Percentiles rank a stretch among this genome's conserved stretches.
Conservation (phyloP, 2,888 invertebrate genomes). For the Luperina nickerlii region DNA sequence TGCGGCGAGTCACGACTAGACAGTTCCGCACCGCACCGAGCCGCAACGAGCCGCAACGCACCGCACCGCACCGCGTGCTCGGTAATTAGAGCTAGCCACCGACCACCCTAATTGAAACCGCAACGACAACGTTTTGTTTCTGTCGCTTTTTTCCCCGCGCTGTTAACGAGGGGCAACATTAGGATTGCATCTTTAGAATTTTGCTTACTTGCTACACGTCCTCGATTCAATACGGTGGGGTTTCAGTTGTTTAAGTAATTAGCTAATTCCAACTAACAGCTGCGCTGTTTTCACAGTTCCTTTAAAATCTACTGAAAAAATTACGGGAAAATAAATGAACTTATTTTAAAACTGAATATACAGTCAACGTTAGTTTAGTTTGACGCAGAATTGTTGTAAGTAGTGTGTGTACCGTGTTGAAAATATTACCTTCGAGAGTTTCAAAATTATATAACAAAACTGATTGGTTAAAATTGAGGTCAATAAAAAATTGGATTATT, state of each 20-base stretch:
- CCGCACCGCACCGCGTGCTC: constrained; percentile 48
- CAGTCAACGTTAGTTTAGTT: background rate
- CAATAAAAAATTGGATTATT: background rate
- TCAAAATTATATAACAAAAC: background rate
- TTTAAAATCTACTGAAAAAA: constrained; percentile 18
- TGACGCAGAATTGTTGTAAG: background rate
- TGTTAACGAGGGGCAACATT: constrained; percentile 77
- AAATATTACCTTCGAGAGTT: background rate
- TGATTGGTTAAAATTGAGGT: background rate
- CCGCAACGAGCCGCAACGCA: constrained; percentile 37
- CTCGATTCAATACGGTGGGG: constrained; percentile 42
- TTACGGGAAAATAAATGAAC: background rate
- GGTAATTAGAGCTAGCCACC: constrained; percentile 75
- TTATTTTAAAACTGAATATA: background rate
- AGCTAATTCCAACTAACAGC: constrained; percentile 26
- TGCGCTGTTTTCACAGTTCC: constrained; percentile 4
- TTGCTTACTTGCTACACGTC: constrained; percentile 58
- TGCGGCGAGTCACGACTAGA: constrained; percentile 38
- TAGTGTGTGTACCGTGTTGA: background rate
- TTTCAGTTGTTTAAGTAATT: constrained; percentile 50
- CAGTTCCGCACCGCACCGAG: constrained; percentile 44
- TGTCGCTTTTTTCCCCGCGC: constrained; percentile 70
- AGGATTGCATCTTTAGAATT: constrained; percentile 65
- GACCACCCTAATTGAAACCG: constrained; percentile 82
- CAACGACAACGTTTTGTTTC: constrained; percentile 76